Base-by-base conservation (phyloP, 1,140 invertebrate species). In the Drosophila athabasca region DNA sequence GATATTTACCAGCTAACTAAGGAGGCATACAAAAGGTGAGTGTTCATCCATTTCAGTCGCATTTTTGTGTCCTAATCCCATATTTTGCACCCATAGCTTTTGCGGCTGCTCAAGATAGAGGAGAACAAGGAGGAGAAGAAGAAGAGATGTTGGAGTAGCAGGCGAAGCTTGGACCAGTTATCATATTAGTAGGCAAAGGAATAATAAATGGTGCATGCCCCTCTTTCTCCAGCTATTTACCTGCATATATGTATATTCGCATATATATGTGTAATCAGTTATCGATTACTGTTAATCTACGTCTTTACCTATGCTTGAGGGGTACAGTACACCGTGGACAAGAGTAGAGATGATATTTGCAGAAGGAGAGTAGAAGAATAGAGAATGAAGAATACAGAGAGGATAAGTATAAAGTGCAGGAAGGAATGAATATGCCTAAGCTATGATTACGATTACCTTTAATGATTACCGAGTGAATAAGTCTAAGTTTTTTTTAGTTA, bases 171-270 rank as follows among this genome's bases (percentile, higher is more conserved):
- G 82, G 83, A 87, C 83, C 82, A 87, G 83, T 87, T 87, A 85
- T 85, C 83, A 87, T 81, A 79, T 59, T 82, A 76, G 79, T 87
- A 87, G 83, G 75, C 75, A 88, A 87, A n/a, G 31, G 35, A 79
- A 68, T 74, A 88, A 87, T 87, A 83, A 88, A 87, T 87, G 82
- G 82, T 87, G 82, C 82, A 87, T 81, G 78, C 76, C 52, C 35
- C 59, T 54, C 59, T 54, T 75, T 76, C 64, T 76, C 55, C 72
- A 68, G 72, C 61, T 75, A 73, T 55, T 76, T 55, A 68, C 44
- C 72, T 55, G 52, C 50, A 39, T 49, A 67, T 59, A 58, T 67
- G 59, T 67, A 71, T 61, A 62, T 65, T 60, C 52, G 55, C 60
- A 41, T 53, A 57, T 61, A 39, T 59, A 62, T 59, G 48, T 50